Percentiles rank a stretch among this genome's conserved stretches.
phyloP scores from a whole-genome alignment of 2,797 vertebrate species.

The Arctocebus calabarensis region DNA sequence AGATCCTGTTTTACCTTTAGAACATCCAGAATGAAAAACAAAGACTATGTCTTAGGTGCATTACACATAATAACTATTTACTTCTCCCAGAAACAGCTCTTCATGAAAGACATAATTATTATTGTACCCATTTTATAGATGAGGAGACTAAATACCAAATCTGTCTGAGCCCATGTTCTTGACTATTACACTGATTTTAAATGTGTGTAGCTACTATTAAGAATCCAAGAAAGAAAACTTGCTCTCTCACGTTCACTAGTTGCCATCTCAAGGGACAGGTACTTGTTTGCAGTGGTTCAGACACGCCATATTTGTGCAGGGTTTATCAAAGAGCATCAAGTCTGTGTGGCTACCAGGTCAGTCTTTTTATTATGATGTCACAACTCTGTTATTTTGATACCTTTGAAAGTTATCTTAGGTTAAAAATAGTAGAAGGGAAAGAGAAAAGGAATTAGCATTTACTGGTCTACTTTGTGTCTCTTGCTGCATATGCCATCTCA shows the following conservation, averaged over 20 bases:
- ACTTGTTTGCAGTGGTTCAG: background rate
- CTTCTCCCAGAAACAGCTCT: background rate
- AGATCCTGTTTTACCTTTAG: background rate
- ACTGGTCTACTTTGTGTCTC: background rate
- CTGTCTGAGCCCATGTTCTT: background rate
- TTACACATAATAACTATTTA: background rate
- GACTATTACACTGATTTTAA: slow-evolving; percentile 11
- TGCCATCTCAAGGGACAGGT: background rate
- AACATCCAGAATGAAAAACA: slow-evolving; percentile 12
- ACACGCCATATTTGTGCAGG: background rate
- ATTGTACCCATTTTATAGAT: slow-evolving; percentile 27
- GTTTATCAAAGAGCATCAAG: background rate
- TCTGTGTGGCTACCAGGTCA: background rate
- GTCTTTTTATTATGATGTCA: slow-evolving; percentile 27
- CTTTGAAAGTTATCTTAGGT: slow-evolving; percentile 52
- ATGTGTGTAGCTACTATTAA: background rate
- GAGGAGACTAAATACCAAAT: slow-evolving; percentile 32
- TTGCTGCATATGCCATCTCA: background rate
- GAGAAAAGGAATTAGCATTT: background rate
- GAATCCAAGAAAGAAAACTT: background rate
- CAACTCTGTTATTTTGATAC: slow-evolving; percentile 36
- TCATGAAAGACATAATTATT: background rate
- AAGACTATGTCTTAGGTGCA: background rate
- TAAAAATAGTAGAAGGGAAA: slow-evolving; percentile 40
- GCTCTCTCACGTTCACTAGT: background rate